Conservation (phyloP, 30 jellyfish, hydroid and myxozoan species). For the Rhopilema esculentum region DNA sequence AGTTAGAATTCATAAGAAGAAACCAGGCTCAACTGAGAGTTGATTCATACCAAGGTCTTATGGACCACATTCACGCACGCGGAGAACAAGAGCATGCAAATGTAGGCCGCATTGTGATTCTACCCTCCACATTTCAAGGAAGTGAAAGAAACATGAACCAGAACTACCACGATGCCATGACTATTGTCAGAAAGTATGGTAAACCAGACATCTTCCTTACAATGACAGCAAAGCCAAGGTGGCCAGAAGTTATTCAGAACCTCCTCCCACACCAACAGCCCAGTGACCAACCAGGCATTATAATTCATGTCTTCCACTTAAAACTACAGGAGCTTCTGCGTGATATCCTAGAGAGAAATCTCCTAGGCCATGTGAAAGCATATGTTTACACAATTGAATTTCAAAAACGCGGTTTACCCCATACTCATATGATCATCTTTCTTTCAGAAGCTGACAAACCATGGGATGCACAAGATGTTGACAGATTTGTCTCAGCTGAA, state of each 20-base stretch:
- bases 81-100: constrained; percentile 35
- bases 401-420: no score
- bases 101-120: no score
- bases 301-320: constrained; percentile 49
- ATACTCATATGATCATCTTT: no score
- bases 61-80: constrained; percentile 45
- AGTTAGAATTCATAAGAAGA: constrained; percentile 63
- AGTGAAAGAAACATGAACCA: constrained; percentile 71
- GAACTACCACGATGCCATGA: constrained; percentile 69
- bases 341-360: constrained; percentile 20
- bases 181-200: constrained; percentile 39
- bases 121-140: constrained; percentile 70
- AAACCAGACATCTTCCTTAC: no score
- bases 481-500: no score
- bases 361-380: constrained; percentile 61
- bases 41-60: constrained; percentile 64
- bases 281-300: no score
- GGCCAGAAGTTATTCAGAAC: no score
- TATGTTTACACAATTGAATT: constrained; percentile 54
- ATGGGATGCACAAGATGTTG: no score
- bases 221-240: no score
- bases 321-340: constrained; percentile 44
- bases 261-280: no score
- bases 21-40: constrained; percentile 5
- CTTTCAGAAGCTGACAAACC: no score